A percentile compares a stretch with the other conserved stretches of the same genome.
These are phyloP conservation scores for Drosophila parabipectinata DNA, from an alignment of 1,140 invertebrate genomes.

Conservation along the genomic window DNA sequence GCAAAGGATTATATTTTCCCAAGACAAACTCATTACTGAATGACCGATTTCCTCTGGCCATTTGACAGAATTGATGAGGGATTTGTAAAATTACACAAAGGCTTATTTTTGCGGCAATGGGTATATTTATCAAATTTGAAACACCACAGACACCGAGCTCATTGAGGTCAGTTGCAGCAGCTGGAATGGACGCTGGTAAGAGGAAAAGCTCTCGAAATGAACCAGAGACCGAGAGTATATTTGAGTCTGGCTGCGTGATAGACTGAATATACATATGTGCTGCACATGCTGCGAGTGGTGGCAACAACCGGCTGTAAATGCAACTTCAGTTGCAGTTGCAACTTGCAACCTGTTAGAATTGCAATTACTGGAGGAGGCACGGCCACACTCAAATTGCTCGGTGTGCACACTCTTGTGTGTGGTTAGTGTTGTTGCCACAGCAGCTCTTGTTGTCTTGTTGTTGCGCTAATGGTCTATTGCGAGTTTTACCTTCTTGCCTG, in stretches of 20 bases:
- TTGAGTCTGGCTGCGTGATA: constrained; percentile 10
- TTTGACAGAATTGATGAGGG: not conserved
- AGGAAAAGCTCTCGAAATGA: constrained; percentile 35
- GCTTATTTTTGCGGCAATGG: constrained; percentile 9
- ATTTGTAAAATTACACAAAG: constrained; percentile 4
- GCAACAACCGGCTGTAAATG: constrained; percentile 10
- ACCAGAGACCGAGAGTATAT: constrained; percentile 4
- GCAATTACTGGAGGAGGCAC: constrained; percentile 39
- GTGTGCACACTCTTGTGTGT: constrained; percentile 44
- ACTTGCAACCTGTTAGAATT: constrained; percentile 61
- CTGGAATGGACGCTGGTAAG: constrained; percentile 14
- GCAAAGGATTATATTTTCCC: not conserved
- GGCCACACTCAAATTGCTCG: constrained; percentile 50
- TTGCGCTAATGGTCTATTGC: constrained; percentile 70
- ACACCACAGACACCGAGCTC: constrained; percentile 36
- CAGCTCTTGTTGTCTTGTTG: constrained; percentile 24
- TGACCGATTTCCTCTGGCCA: not conserved
- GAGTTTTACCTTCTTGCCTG: constrained; percentile 55
- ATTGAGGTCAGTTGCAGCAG: constrained; percentile 53
- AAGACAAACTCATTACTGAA: not conserved
- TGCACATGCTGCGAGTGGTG: constrained; percentile 7
- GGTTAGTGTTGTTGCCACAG: constrained; percentile 12
- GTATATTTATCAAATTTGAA: constrained; percentile 42
- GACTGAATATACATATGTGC: constrained; percentile 1
- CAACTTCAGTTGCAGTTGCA: constrained; percentile 37